Conservation (phyloP, 1,140 invertebrate genomes). For the Drosophila tristis region DNA sequence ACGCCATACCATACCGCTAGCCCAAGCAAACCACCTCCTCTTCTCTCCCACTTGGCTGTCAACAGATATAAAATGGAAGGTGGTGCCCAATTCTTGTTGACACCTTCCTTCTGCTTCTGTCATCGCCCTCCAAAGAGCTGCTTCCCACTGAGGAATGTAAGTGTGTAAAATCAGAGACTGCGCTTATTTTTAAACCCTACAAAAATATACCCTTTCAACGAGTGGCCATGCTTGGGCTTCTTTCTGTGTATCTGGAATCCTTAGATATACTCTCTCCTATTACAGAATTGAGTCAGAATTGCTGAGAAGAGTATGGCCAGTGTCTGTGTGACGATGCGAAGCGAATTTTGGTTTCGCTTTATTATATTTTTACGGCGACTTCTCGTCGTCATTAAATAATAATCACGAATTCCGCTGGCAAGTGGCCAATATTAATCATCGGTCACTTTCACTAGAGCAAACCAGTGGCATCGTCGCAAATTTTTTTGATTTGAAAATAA, state of each 20-base stretch:
- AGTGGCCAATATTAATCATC: conserved; percentile 75
- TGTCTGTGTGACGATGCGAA: conserved; percentile 12
- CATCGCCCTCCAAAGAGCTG: conserved; percentile 27
- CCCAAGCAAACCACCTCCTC: neutral
- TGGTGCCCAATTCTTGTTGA: conserved; percentile 29
- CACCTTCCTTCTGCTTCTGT: conserved; percentile 32
- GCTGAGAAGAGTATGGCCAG: conserved; percentile 14
- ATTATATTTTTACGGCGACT: conserved; percentile 64
- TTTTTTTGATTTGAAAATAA: conserved; percentile 57
- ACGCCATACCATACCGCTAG: conserved; percentile 11
- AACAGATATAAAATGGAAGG: conserved; percentile 46
- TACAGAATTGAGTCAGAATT: conserved; percentile 2
- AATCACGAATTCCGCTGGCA: conserved; percentile 76
- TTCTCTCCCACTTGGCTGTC: neutral
- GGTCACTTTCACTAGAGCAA: conserved; percentile 79
- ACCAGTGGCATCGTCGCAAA: conserved; percentile 24
- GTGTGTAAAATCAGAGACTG: conserved; percentile 60
- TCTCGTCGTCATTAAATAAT: conserved; percentile 80
- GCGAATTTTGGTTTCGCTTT: conserved; percentile 29
- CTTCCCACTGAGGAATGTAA: conserved; percentile 58
- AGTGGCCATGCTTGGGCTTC: neutral
- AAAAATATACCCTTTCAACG: conserved; percentile 26
- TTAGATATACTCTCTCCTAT: no score
- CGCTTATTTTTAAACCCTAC: conserved; percentile 50
- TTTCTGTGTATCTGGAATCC: no score